These are phyloP conservation scores for Amaurobius ferox DNA, from an alignment of 2,888 invertebrate species.

Conservation along the genomic window DNA sequence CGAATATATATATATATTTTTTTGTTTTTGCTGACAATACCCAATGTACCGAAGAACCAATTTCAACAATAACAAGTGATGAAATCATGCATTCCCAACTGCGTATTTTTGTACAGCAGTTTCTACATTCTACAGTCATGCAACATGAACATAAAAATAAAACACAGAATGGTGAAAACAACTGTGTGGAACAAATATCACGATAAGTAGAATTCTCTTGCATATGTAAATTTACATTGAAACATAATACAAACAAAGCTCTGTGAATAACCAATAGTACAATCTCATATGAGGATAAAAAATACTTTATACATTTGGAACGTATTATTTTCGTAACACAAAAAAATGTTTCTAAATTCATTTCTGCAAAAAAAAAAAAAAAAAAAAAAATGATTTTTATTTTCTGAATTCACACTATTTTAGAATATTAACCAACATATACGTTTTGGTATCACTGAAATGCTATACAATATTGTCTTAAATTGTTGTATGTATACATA, in stretches of 20 bases:
- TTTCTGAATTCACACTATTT: too few species aligned
- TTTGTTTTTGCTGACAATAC: slow-evolving; percentile 10
- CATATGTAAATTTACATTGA: slow-evolving; percentile 16
- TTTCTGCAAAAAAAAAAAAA: too few species aligned
- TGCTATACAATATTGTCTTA: too few species aligned
- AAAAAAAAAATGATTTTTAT: too few species aligned
- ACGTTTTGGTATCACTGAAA: too few species aligned
- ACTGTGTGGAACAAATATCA: slow-evolving; percentile 16
- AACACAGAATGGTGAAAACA: neutral
- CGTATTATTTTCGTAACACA: too few species aligned
- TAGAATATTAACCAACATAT: too few species aligned
- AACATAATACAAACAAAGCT: neutral
- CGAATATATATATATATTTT: slow-evolving; percentile 25
- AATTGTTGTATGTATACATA: too few species aligned
- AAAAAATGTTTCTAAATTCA: too few species aligned
- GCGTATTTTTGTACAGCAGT: neutral
- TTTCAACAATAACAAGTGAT: slow-evolving; percentile 28
- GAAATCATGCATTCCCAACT: slow-evolving; percentile 9
- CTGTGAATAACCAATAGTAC: too few species aligned
- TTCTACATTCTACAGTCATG: slow-evolving; percentile 2
- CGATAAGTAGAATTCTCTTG: slow-evolving; percentile 26
- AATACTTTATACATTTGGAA: too few species aligned
- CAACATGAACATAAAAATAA: slow-evolving; percentile 12
- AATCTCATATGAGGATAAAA: neutral
- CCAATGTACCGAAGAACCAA: slow-evolving; percentile 45